These are phyloP conservation scores for Megaceryle maxima DNA, from an alignment of 2,113 vertebrate genomes.

Conservation along the genomic window DNA sequence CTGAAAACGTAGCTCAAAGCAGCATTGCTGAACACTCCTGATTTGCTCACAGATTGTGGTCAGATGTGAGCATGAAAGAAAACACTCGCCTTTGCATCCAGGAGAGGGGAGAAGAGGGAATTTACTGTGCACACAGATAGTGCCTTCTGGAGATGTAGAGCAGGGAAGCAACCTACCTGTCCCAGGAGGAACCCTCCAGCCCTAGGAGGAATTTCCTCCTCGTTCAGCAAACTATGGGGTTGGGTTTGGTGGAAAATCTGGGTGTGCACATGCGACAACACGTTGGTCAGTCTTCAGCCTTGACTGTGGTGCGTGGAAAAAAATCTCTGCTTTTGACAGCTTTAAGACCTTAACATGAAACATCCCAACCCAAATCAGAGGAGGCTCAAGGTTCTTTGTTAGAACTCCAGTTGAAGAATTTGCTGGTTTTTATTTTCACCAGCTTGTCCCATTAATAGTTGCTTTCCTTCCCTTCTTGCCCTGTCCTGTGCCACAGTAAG, in stretches of 20 bases:
- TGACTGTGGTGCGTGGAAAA: not conserved
- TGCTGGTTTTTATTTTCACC: not conserved
- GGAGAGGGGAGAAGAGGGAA: not conserved
- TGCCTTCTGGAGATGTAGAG: not conserved
- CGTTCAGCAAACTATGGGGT: not conserved
- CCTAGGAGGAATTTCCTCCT: not conserved
- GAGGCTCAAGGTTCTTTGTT: not conserved
- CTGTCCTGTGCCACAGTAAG: not conserved
- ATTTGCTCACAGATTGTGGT: not conserved
- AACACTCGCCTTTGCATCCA: not conserved
- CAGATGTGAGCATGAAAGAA: not conserved
- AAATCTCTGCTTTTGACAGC: fast-evolving
- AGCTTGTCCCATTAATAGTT: not conserved
- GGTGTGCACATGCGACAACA: fast-evolving
- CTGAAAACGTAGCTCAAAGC: not conserved
- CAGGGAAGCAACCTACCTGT: not conserved
- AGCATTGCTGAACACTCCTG: not conserved
- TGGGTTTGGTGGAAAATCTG: not conserved
- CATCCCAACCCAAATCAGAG: not conserved
- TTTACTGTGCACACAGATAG: too few species aligned
- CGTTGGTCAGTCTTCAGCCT: not conserved
- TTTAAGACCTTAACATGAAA: not conserved
- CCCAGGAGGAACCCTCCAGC: too few species aligned
- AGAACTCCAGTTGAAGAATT: not conserved
- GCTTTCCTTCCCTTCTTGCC: not conserved